Evolutionary conservation across 1,140 invertebrate species (phyloP).

Genomic region (Drosophila ananassae): DNA sequence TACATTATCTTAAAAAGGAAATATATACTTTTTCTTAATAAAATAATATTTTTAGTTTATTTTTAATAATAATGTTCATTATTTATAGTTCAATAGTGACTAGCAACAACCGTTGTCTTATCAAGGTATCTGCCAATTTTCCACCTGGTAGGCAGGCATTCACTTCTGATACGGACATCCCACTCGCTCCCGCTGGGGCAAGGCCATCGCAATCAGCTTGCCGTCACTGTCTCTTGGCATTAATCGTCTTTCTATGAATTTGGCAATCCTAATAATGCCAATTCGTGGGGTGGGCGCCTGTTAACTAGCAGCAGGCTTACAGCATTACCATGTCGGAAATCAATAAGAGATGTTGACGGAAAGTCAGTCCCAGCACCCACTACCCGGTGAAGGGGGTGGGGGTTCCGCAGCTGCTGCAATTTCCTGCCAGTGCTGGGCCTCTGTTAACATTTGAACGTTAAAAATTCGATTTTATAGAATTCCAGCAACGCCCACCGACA

Average conservation of each 20-base stretch:
- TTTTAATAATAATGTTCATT: no score
- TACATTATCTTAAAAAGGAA: background rate
- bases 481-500: conserved; percentile 70
- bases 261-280: conserved; percentile 81
- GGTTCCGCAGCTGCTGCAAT: background rate
- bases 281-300: conserved; percentile 79
- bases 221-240: conserved; percentile 38
- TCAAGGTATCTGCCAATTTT: conserved; percentile 18
- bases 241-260: conserved; percentile 83
- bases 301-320: conserved; percentile 71
- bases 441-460: conserved; percentile 82
- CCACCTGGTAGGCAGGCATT: conserved; percentile 15
- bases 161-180: conserved; percentile 16
- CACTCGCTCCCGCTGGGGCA: conserved; percentile 34
- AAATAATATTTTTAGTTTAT: no score
- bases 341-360: conserved; percentile 37
- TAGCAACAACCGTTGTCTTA: background rate
- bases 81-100: no score
- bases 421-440: conserved; percentile 55
- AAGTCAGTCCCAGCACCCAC: background rate
- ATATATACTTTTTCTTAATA: background rate
- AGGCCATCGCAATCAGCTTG: background rate
- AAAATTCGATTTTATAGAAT: conserved; percentile 84
- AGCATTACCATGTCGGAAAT: conserved; percentile 70
- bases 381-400: conserved; percentile 3